phyloP scores from a whole-genome alignment of 2,888 invertebrate genomes.

The Phengaris arion region DNA sequence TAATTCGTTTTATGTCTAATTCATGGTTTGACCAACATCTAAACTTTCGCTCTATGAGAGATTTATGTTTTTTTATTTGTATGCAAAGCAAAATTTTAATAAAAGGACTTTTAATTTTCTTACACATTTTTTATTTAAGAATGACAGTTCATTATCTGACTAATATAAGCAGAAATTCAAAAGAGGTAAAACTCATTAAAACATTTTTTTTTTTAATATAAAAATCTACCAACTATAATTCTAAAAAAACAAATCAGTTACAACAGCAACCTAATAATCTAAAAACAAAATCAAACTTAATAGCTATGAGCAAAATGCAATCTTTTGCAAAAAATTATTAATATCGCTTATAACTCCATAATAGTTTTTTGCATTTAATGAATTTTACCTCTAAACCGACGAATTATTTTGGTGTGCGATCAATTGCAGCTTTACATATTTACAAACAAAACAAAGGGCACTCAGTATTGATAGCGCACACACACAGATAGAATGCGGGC shows the following conservation, averaged over 20 bases:
- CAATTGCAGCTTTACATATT: too few relatives aligned
- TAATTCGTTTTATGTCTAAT: too few relatives aligned
- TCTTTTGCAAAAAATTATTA: background rate
- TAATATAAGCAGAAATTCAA: background rate
- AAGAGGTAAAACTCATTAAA: background rate
- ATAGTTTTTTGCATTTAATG: background rate
- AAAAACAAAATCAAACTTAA: conserved; percentile 1
- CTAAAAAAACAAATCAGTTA: too few relatives aligned
- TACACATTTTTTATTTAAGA: background rate
- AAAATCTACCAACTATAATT: background rate
- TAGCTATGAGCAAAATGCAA: background rate
- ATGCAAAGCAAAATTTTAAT: background rate
- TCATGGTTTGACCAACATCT: background rate
- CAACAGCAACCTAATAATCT: background rate
- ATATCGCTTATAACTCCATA: background rate
- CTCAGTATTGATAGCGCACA: too few relatives aligned
- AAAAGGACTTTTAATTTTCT: conserved; percentile 1
- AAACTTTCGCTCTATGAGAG: background rate
- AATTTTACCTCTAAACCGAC: background rate
- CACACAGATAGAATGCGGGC: too few relatives aligned
- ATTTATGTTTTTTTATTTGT: conserved; percentile 1
- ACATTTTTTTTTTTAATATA: background rate
- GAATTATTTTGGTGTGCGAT: too few relatives aligned
- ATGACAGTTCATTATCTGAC: background rate
- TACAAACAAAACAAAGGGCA: too few relatives aligned